Base-by-base conservation (phyloP, 2,113 vertebrate genomes). In the Stercorarius parasiticus region DNA sequence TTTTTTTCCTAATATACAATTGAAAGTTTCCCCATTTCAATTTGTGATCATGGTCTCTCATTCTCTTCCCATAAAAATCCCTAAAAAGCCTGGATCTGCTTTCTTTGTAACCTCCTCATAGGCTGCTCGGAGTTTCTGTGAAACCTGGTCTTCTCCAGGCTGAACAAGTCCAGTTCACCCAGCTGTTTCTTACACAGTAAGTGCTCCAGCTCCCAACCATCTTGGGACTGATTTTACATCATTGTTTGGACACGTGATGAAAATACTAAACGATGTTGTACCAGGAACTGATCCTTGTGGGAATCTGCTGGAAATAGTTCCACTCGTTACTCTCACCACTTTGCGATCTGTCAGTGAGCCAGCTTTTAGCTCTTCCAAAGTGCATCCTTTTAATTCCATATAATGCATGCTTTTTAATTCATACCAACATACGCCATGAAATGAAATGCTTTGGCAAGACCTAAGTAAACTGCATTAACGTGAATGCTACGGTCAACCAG, bases 251-350 rank as follows among this genome's bases (percentile, higher is more conserved):
- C 96, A 96, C 2, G 30, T 97, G 96, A 73, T 73, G 70, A 85
- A 91, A 96, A 94, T 62, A 77, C 84, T 91, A 12, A 94, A 49
- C 19, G 2, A 32, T 72, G 87, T 82, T 96, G 81, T 84, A 69
- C 87, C 93, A 91, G 93, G 90, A 96, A 88, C 91, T 97, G 96
- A 97, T 96, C 95, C 96, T 93, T 96, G 95, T 96, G 96, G 95
- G 95, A 96, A 96, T 96, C 95, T 91, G 95, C 96, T 97, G 92
- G 87, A 96, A 96, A 96, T 96, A 97, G 95, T 96, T 96, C 78
- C 84, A 29, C 95, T 79, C 1, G 0, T 90, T 94, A 76, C 92
- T 88, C 81, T 87, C 78, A 91, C 70, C 53, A 76, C 84, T 85
- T 82, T 85, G 93, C 17, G 3, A 94, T 90, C 62, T 97, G 96